phyloP scores from a whole-genome alignment of 2,888 invertebrate genomes.

The Labia minor region DNA sequence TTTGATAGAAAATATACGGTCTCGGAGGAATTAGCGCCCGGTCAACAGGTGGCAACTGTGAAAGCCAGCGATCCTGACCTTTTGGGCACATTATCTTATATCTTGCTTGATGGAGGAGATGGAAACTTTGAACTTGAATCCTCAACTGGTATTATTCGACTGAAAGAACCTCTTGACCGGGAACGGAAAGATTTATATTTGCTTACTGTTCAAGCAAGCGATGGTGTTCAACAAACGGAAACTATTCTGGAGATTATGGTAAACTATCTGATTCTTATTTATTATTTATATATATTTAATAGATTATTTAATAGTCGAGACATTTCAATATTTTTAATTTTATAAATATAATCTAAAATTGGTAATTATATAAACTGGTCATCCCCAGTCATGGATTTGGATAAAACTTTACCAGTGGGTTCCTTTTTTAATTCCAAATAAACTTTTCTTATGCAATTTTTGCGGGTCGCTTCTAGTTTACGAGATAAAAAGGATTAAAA shows the following conservation, averaged over 20 bases:
- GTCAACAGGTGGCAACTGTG: conserved; percentile 64
- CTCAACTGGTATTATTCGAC: conserved; percentile 56
- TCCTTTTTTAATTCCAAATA: too few species aligned
- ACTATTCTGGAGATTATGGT: conserved; percentile 69
- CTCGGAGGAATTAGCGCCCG: conserved; percentile 76
- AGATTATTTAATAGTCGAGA: too few species aligned
- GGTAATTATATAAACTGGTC: too few species aligned
- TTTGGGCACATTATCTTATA: conserved; percentile 64
- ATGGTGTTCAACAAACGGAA: conserved; percentile 78
- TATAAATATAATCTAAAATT: too few species aligned
- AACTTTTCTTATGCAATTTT: too few species aligned
- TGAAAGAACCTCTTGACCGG: conserved; percentile 71
- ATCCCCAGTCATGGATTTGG: too few species aligned
- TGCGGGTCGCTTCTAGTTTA: too few species aligned
- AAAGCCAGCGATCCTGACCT: conserved; percentile 78
- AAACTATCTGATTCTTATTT: too few species aligned
- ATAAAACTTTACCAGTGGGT: too few species aligned
- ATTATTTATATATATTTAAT: too few species aligned
- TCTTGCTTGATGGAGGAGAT: conserved; percentile 47
- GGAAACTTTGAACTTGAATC: conserved; percentile 55
- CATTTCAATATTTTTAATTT: too few species aligned
- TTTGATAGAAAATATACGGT: conserved; percentile 61
- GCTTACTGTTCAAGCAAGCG: conserved; percentile 71
- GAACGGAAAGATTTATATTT: conserved; percentile 70
- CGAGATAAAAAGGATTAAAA: too few species aligned